phyloP scores from a whole-genome alignment of 2,888 invertebrate genomes.

The Epinotia nisella region DNA sequence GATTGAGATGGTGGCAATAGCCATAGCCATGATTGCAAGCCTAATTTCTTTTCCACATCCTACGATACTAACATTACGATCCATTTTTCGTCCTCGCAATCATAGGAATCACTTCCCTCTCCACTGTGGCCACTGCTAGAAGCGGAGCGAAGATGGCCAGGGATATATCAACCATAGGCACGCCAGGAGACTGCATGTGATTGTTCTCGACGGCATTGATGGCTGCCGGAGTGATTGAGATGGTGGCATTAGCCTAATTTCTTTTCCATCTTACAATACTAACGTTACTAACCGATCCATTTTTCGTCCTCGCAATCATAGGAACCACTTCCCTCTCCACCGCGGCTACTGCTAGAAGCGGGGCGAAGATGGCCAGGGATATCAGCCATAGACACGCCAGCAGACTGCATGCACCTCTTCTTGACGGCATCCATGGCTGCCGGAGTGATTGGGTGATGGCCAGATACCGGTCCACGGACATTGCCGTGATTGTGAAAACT shows the following conservation, averaged over 20 bases:
- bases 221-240: too few relatives aligned
- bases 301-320: conserved; percentile 62
- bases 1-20: too few relatives aligned
- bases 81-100: conserved; percentile 67
- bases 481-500: conserved; percentile 91
- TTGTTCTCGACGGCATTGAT: conserved; percentile 65
- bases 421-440: conserved; percentile 88
- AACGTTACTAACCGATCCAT: conserved; percentile 68
- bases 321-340: conserved; percentile 76
- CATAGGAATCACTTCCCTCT: conserved; percentile 69
- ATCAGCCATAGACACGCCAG: conserved; percentile 87
- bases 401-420: conserved; percentile 86
- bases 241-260: background rate
- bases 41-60: conserved; percentile 31
- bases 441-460: conserved; percentile 91
- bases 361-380: conserved; percentile 87
- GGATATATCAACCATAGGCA: conserved; percentile 87
- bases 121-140: conserved; percentile 80
- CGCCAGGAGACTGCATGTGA: conserved; percentile 86
- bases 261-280: conserved; percentile 42
- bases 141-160: conserved; percentile 88
- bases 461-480: conserved; percentile 90
- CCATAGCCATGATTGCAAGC: too few relatives aligned
- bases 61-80: conserved; percentile 56
- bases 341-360: conserved; percentile 84